Evolutionary conservation across 2,797 vertebrate genomes (phyloP), one percentile per base, ranked within the genome.

Genomic region (Microctenopoma lineatum): DNA sequence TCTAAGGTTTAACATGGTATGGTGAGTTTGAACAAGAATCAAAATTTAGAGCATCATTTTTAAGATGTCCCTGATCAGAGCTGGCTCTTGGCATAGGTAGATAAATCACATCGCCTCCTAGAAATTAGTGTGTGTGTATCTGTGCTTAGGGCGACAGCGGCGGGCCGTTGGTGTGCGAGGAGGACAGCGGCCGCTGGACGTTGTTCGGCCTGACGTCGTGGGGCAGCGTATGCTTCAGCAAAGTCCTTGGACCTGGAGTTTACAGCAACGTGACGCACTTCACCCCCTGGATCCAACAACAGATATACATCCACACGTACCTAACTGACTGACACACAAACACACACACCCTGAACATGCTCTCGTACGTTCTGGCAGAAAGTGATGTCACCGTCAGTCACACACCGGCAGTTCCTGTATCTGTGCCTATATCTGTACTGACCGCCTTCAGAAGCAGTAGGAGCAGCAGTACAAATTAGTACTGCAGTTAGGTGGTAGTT

Each of bases 231-330:
- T 98, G 97, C 87, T 98, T 98, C 93, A 97, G 96, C 72, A 98
- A 97, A 83, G 94, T 98, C 21, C 90, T 96, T 47, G 97, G 97
- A 27, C 97, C 97, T 1, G 97, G 97, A 6, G 96, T 99, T 55
- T 99, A 99, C 77, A 97, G 96, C 89, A 99, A 99, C 0, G 96
- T 99, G 66, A 96, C 96, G 8, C 96, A 98, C 88, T 98, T 99
- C 83, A 92, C 94, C 0, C 90, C 95, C 56, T 99, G 97, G 97
- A 97, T 99, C 70, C 93, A 96, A 70, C 95, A 95, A 70, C 95
- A 99, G 90, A 97, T 99, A 84, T 98, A 98, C 80, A 91, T 95
- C 66, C 96, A 95, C 85, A 98, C 95, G 0, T 98, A 96, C 90
- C 93, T 96, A 79, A 69, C 21, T 8, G 84, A 89, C 81, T 93